Evolutionary conservation across 1,140 invertebrate genomes (phyloP).

Genomic region (Ptiloglossa arizonensis): DNA sequence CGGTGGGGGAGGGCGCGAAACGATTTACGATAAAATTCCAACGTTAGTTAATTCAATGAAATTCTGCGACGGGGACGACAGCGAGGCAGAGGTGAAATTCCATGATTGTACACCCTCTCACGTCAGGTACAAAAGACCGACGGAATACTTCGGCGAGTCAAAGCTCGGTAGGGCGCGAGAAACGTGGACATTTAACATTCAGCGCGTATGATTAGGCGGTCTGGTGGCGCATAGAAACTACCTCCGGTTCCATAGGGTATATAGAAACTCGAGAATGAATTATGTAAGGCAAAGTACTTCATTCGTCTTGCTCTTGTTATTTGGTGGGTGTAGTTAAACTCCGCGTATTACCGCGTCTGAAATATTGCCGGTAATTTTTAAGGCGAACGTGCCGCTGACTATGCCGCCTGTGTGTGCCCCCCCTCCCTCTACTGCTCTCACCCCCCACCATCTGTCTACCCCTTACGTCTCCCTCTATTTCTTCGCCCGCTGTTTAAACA

Average conservation of each 20-base stretch:
- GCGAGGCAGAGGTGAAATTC: slow-evolving; percentile 32
- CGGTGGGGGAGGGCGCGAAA: no score
- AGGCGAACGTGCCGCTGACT: slow-evolving; percentile 66
- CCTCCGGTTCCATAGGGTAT: slow-evolving; percentile 38
- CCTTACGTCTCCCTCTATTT: slow-evolving; percentile 14
- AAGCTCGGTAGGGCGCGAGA: not conserved
- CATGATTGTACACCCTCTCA: slow-evolving; percentile 23
- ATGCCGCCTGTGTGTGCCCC: no score
- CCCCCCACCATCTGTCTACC: no score
- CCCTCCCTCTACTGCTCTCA: not conserved
- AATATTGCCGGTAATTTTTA: slow-evolving; percentile 74
- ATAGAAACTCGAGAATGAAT: slow-evolving; percentile 70
- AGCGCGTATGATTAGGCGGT: slow-evolving; percentile 71
- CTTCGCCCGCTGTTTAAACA: slow-evolving; percentile 34
- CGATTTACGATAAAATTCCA: slow-evolving; percentile 41
- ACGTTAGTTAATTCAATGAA: slow-evolving; percentile 30
- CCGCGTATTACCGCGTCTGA: slow-evolving; percentile 71
- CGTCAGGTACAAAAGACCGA: slow-evolving; percentile 35
- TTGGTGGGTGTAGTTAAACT: slow-evolving; percentile 75
- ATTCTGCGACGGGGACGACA: slow-evolving; percentile 1
- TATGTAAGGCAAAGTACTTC: slow-evolving; percentile 76
- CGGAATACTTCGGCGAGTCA: slow-evolving; percentile 19
- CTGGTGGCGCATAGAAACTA: slow-evolving; percentile 61
- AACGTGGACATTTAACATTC: slow-evolving; percentile 68
- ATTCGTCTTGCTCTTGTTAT: slow-evolving; percentile 77